Evolutionary conservation across 1,140 invertebrate genomes (phyloP), one percentile per base, ranked within the genome.

Genomic region (Orussus abietinus): DNA sequence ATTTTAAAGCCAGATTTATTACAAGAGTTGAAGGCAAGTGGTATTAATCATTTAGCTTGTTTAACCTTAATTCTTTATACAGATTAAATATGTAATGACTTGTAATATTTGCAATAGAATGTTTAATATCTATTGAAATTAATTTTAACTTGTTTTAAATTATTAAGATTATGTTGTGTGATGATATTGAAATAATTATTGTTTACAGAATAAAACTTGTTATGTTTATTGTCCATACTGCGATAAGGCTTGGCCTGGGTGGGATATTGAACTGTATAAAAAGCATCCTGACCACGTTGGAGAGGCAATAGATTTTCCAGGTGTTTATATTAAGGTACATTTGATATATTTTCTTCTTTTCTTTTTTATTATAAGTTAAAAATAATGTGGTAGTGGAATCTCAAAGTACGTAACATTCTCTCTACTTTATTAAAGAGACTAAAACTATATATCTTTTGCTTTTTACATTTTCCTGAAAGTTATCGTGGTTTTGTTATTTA

Each of bases 181-280:
- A 6, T 1, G 7, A 12, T 7, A 41, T 26, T 30, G 32, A 13
- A 19, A 42, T 20, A n/a, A 1, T 26, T 19, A 4, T 15, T 26
- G 28, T 39, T 62, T 74, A 62, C 37, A 81, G 77, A 66, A 72
- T 49, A 60, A 75, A 56, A 70, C 75, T 32, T 55, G 73, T 37
- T 90, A 83, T 66, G 80, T 87, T 12, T 92, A 85, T 66, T 93
- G 90, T 55, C 78, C 80, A 0, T 52, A 76, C 29, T 93, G 90
- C 61, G 72, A 86, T 30, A 79, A 81, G 63, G 80, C 84, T 3
- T 92, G 80, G 79, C 70, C 76, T 42, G 88, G 86, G 1, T 87
- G 83, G 84, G 74, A 85, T 53, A 51, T 71, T 3, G 55, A 80
- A 44, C 67, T 75, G 19, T 77, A 77, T 42, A 71, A 77, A 53